Conservation (phyloP, 1,140 invertebrate species). For the Globodera rostochiensis region DNA sequence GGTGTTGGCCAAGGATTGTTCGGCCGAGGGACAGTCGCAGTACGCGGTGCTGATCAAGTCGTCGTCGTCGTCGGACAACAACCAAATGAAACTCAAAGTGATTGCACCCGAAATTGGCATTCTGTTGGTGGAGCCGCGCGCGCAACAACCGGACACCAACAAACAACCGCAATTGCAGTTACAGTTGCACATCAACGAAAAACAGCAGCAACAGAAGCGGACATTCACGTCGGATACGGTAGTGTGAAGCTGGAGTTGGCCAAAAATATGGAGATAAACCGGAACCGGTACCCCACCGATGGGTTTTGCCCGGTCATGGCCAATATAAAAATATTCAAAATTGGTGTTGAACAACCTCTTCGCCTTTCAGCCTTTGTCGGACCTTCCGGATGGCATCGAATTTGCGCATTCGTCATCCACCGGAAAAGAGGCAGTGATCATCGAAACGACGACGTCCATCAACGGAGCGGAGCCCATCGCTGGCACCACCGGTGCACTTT, state of each 20-base stretch:
- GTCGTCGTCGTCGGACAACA: not conserved
- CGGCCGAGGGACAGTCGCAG: slow-evolving; percentile 3
- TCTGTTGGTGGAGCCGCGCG: slow-evolving; percentile 25
- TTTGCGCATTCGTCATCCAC: slow-evolving; percentile 19
- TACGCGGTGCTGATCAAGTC: slow-evolving; percentile 44
- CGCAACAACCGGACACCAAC: slow-evolving; percentile 11
- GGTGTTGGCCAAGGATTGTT: slow-evolving; percentile 47
- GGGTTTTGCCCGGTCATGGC: no score
- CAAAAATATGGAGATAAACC: no score
- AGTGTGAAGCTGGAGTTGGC: not conserved
- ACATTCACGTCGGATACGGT: not conserved
- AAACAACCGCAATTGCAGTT: not conserved
- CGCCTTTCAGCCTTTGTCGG: not conserved
- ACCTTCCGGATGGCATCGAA: not conserved
- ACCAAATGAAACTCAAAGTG: slow-evolving; percentile 42
- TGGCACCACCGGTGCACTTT: slow-evolving; percentile 25
- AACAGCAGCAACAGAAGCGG: not conserved
- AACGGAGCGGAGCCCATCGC: slow-evolving; percentile 19
- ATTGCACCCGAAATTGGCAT: slow-evolving; percentile 24
- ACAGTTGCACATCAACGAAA: slow-evolving; percentile 2
- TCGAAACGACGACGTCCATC: slow-evolving; percentile 8
- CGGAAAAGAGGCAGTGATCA: slow-evolving; percentile 16
- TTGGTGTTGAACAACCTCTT: not conserved
- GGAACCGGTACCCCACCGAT: no score
- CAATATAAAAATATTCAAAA: not conserved